A percentile compares a stretch with the other conserved stretches of the same genome.
These are phyloP conservation scores for Microtus richardsoni DNA, from an alignment of 2,113 vertebrate genomes.

Conservation along the genomic window DNA sequence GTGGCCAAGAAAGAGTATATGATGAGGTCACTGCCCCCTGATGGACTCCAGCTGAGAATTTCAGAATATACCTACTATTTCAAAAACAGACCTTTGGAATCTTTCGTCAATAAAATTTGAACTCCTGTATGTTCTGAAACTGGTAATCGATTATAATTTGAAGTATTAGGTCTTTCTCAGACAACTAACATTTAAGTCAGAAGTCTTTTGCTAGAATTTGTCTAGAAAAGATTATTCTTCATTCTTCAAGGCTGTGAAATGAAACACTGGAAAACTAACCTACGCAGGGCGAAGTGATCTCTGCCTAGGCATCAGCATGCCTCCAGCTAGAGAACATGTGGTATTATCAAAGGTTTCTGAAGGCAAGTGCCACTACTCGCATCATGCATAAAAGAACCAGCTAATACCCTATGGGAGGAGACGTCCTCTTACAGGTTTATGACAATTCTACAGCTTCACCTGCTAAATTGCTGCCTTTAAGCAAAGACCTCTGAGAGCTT, in stretches of 20 bases:
- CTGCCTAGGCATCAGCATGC: slow-evolving; percentile 17
- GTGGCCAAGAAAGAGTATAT: background rate
- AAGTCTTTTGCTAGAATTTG: background rate
- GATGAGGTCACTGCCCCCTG: slow-evolving; percentile 53
- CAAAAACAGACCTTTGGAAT: background rate
- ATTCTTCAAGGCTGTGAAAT: background rate
- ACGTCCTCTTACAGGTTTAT: slow-evolving; percentile 53
- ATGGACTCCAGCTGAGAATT: slow-evolving; percentile 56
- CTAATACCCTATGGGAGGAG: slow-evolving; percentile 15
- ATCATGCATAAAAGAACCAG: background rate
- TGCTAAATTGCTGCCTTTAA: slow-evolving; percentile 45
- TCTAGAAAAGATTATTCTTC: background rate
- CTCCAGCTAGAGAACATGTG: background rate
- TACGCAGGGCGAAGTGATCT: background rate
- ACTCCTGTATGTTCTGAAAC: background rate
- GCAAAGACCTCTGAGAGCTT: slow-evolving; percentile 35
- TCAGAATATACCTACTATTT: background rate
- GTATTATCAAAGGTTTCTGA: slow-evolving; percentile 32
- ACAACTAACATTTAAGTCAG: background rate
- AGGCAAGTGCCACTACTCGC: background rate
- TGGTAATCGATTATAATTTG: background rate
- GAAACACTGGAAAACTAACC: slow-evolving; percentile 68
- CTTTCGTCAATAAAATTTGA: background rate
- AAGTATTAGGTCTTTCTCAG: background rate
- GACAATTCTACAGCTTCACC: slow-evolving; percentile 26